Conservation (phyloP, 1,140 invertebrate genomes). For the Calosoma granatense region DNA sequence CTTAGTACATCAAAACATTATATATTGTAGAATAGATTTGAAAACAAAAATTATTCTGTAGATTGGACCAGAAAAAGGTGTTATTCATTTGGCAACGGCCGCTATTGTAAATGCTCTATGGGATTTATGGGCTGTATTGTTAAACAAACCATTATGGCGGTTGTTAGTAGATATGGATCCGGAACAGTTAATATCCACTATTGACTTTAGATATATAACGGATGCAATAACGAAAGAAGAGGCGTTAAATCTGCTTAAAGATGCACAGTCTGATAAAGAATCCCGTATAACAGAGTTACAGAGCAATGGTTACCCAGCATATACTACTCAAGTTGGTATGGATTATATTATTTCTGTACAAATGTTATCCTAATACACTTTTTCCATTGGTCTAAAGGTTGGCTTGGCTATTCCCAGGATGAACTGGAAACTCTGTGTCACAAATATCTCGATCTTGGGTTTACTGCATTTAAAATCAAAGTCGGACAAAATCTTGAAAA, state of each 20-base stretch:
- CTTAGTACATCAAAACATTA: slow-evolving; percentile 21
- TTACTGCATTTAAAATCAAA: slow-evolving; percentile 80
- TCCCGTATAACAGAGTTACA: slow-evolving; percentile 46
- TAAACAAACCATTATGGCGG: slow-evolving; percentile 81
- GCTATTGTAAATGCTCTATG: slow-evolving; percentile 83
- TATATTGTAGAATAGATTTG: slow-evolving; percentile 10
- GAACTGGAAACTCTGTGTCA: slow-evolving; percentile 56
- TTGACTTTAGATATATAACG: slow-evolving; percentile 76
- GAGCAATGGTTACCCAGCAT: slow-evolving; percentile 61
- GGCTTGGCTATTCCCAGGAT: slow-evolving; percentile 68
- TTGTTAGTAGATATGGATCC: slow-evolving; percentile 72
- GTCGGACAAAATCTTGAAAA: slow-evolving; percentile 74
- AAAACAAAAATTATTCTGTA: slow-evolving; percentile 28
- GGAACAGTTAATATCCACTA: slow-evolving; percentile 67
- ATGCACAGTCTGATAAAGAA: slow-evolving; percentile 44
- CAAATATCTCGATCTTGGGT: slow-evolving; percentile 63
- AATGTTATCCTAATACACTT: neutral
- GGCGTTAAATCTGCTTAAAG: slow-evolving; percentile 62
- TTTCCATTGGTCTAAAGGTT: slow-evolving; percentile 42
- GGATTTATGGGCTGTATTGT: slow-evolving; percentile 81
- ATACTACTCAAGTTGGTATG: slow-evolving; percentile 63
- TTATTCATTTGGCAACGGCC: slow-evolving; percentile 76
- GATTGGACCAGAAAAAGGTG: slow-evolving; percentile 89
- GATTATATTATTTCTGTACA: neutral
- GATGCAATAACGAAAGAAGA: slow-evolving; percentile 75